Percentiles rank a stretch among this genome's conserved stretches.
These are phyloP conservation scores for Molorchus minor DNA, from an alignment of 2,888 invertebrate species.

Conservation along the genomic window DNA sequence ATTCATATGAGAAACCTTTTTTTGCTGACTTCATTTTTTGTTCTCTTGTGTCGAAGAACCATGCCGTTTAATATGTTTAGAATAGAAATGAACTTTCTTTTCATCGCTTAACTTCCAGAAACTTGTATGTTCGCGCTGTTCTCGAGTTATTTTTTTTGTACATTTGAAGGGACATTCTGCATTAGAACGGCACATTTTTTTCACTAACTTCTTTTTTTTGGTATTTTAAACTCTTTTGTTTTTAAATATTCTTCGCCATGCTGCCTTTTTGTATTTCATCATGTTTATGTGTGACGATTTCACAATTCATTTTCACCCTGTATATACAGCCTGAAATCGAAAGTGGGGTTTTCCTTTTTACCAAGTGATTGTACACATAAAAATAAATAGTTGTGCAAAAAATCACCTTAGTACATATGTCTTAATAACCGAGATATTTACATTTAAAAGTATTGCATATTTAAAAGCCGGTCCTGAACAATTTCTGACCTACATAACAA, in stretches of 20 bases:
- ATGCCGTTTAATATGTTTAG: conserved; percentile 12
- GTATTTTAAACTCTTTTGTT: background rate
- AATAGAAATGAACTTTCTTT: conserved; percentile 10
- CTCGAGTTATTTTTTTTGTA: background rate
- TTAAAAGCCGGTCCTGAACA: too few species aligned
- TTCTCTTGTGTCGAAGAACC: background rate
- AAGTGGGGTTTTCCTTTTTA: too few species aligned
- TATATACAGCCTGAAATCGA: too few species aligned
- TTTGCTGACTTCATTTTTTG: conserved; percentile 5
- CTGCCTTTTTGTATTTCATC: conserved; percentile 1
- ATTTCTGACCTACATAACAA: too few species aligned
- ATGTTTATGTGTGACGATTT: too few species aligned
- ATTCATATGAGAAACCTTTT: conserved; percentile 7
- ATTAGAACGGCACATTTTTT: background rate
- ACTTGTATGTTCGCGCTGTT: background rate
- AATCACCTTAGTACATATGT: too few species aligned
- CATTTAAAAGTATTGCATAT: too few species aligned
- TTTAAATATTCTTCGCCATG: background rate
- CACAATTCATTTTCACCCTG: too few species aligned
- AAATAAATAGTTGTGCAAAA: too few species aligned
- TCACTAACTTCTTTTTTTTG: background rate
- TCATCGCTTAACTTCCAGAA: background rate
- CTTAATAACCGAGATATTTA: too few species aligned
- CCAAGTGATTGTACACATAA: too few species aligned
- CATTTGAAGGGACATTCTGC: background rate